Evolutionary conservation across 1,140 invertebrate genomes (phyloP).

Genomic region (Neodiprion pinetum): DNA sequence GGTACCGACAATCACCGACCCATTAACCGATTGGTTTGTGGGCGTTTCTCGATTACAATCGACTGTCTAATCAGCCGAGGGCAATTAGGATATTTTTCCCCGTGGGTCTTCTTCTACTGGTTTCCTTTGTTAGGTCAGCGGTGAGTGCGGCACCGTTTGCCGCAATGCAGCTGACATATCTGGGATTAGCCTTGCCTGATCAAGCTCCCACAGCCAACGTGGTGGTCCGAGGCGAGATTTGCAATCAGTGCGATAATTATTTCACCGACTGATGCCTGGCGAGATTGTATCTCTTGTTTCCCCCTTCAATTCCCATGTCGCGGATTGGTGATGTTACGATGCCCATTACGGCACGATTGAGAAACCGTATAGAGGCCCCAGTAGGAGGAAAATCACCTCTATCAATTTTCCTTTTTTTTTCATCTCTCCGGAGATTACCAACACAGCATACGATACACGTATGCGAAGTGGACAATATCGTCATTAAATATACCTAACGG

Average conservation of each 20-base stretch:
- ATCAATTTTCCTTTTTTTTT: no score
- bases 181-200: background rate
- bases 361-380: background rate
- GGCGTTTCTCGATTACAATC: constrained; percentile 4
- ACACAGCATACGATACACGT: no score
- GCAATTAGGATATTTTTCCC: background rate
- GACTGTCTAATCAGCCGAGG: background rate
- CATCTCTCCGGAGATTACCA: no score
- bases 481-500: background rate
- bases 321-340: background rate
- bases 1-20: background rate
- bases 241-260: constrained; percentile 15
- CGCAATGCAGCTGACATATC: constrained; percentile 11
- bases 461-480: background rate
- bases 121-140: background rate
- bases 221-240: constrained; percentile 5
- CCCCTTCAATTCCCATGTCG: constrained; percentile 1
- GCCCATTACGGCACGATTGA: background rate
- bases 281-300: background rate
- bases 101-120: background rate
- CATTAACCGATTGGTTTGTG: background rate
- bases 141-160: background rate
- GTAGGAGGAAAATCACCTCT: background rate
- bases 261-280: background rate
- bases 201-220: constrained; percentile 2